Conservation (phyloP, 2,888 invertebrate genomes). For the Erebia ligea region DNA sequence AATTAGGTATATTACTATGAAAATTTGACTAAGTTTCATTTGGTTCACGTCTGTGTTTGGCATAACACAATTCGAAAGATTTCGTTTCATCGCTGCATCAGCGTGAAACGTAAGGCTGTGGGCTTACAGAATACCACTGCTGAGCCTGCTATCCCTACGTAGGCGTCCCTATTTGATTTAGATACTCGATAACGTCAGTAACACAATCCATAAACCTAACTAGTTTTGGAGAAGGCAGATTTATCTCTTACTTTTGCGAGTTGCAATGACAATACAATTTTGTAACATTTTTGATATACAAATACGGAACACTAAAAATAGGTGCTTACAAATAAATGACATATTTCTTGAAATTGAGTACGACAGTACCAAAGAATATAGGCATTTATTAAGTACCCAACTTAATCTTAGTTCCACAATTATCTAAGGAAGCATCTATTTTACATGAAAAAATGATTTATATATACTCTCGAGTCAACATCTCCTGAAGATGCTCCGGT, state of each 20-base stretch:
- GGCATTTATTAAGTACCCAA: too few species aligned
- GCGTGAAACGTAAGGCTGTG: neutral
- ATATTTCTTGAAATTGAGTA: too few species aligned
- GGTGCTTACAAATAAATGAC: neutral
- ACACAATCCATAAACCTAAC: slow-evolving; percentile 12
- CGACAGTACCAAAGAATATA: too few species aligned
- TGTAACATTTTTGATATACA: neutral
- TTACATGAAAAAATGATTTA: too few species aligned
- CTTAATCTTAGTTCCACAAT: too few species aligned
- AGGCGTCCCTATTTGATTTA: slow-evolving; percentile 26
- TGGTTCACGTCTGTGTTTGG: neutral
- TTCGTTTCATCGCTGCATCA: neutral
- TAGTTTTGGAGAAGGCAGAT: neutral
- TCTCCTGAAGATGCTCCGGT: too few species aligned
- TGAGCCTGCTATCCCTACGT: slow-evolving; percentile 2
- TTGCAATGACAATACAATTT: neutral
- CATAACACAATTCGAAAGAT: neutral
- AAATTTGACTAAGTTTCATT: too few species aligned
- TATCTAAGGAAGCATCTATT: too few species aligned
- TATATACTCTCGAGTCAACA: too few species aligned
- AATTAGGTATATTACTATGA: too few species aligned
- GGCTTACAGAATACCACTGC: neutral
- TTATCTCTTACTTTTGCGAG: neutral
- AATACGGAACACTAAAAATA: neutral
- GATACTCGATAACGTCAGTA: slow-evolving; percentile 19